Base-by-base conservation (phyloP, 2,797 vertebrate species). In the Periparus ater region DNA sequence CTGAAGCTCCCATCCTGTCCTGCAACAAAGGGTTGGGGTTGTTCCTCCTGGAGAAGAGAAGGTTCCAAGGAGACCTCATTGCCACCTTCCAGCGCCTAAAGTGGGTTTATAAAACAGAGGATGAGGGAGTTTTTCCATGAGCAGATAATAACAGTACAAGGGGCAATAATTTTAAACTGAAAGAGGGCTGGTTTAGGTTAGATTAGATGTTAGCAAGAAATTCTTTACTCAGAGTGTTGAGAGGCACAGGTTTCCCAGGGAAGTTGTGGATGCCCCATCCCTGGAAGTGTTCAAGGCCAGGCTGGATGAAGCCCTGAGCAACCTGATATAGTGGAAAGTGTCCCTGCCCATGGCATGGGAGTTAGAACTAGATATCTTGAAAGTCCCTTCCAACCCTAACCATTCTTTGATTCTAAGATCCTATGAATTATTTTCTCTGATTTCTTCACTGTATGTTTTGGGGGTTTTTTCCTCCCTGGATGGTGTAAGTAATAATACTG, bases 391-490 rank as follows among this genome's bases (percentile, higher is more conserved):
- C 23, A 57, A 23, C n/a, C 36, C 32, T 29, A n/a, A 50, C 16
- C 27, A 20, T 44, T 65, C 16, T 23, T 34, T 50, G 30, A 57
- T 48, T 54, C 20, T 34, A 36, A 50, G 42, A 32, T 38, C 26
- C 22, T 25, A 2, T 9, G 17, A 10, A 40, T 79, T 72, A 2
- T 57, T 61, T 23, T 51, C 30, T 76, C 13, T 61, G 25, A 58
- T 75, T 85, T 62, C 54, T 61, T 72, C 34, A 10, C 17, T 57
- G 17, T 50, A 30, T 10, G 1, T 10, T 65, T 65, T 51, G 2
- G 3, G 3, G 0, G 0, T 22, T 55, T 50, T 77, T 53, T 1
- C 6, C 14, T 76, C 8, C 4, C 11, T 70, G 30, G 13, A 19
- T 16, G 10, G 4, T 5, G 0, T 51, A 65, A 73, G 32, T 65